phyloP scores from a whole-genome alignment of 1,140 invertebrate species.

The Amphibalanus amphitrite region DNA sequence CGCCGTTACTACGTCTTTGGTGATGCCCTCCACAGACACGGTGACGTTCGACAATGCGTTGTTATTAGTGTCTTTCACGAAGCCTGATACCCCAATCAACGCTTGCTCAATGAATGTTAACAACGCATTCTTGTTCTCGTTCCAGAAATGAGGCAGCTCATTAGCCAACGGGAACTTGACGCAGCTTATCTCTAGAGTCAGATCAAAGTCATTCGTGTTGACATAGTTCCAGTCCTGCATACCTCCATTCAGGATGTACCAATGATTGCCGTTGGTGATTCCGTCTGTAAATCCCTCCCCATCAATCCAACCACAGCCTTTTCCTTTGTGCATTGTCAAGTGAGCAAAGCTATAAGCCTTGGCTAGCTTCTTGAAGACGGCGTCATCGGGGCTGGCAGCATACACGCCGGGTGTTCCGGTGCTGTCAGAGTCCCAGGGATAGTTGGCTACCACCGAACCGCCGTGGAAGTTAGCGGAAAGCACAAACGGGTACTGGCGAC shows the following conservation, averaged over 20 bases:
- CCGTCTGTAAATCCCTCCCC: conserved; percentile 45
- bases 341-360: conserved; percentile 60
- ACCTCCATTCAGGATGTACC: conserved; percentile 75
- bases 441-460: conserved; percentile 81
- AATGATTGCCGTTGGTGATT: conserved; percentile 79
- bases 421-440: conserved; percentile 61
- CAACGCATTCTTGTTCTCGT: conserved; percentile 69
- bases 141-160: conserved; percentile 66
- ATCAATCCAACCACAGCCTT: background rate
- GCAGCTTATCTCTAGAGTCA: conserved; percentile 89
- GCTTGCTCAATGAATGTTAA: conserved; percentile 78
- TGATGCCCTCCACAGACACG: conserved; percentile 49
- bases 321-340: too few species aligned
- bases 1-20: conserved; percentile 49
- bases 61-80: conserved; percentile 57
- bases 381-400: conserved; percentile 57
- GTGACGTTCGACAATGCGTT: conserved; percentile 50
- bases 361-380: conserved; percentile 63
- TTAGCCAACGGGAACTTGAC: conserved; percentile 63
- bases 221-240: conserved; percentile 99
- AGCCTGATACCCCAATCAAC: conserved; percentile 70
- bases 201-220: conserved; percentile 77
- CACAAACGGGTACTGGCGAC: conserved; percentile 69
- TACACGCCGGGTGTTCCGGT: conserved; percentile 21
- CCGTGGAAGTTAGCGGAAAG: conserved; percentile 93